Conservation (phyloP, 2,113 vertebrate species). For the Petaurus breviceps region DNA sequence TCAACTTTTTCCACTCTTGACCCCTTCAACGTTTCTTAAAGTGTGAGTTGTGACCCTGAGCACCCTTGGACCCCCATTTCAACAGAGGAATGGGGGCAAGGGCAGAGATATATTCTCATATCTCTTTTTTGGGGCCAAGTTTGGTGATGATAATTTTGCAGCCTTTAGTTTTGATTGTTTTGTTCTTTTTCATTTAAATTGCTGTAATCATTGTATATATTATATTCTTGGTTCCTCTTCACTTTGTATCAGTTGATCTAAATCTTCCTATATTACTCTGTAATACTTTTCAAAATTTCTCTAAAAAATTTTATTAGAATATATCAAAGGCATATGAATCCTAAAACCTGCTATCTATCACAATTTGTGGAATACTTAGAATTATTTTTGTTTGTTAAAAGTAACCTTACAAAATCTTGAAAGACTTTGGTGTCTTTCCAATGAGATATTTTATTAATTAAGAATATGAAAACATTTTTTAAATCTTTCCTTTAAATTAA, state of each 20-base stretch:
- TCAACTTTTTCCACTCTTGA: too few species aligned
- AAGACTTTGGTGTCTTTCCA: slow-evolving; percentile 11
- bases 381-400: not conserved
- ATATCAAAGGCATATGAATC: not conserved
- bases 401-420: not conserved
- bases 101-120: too few species aligned
- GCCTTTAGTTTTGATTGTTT: not conserved
- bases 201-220: not conserved
- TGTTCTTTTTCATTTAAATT: not conserved
- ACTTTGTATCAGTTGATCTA: not conserved
- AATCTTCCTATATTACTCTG: not conserved
- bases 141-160: not conserved
- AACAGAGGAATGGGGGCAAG: too few species aligned
- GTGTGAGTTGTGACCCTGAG: too few species aligned
- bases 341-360: not conserved
- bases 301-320: not conserved
- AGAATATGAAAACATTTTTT: slow-evolving; percentile 5
- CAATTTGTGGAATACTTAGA: not conserved
- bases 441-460: not conserved
- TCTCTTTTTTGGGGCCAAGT: not conserved
- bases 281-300: not conserved
- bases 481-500: not conserved
- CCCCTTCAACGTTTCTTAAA: too few species aligned
- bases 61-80: not conserved
- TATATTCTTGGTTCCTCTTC: not conserved